Percentiles rank a stretch among this genome's conserved stretches.
Evolutionary conservation across 2,797 vertebrate genomes (phyloP).

Genomic region (Galaxias olidus): DNA sequence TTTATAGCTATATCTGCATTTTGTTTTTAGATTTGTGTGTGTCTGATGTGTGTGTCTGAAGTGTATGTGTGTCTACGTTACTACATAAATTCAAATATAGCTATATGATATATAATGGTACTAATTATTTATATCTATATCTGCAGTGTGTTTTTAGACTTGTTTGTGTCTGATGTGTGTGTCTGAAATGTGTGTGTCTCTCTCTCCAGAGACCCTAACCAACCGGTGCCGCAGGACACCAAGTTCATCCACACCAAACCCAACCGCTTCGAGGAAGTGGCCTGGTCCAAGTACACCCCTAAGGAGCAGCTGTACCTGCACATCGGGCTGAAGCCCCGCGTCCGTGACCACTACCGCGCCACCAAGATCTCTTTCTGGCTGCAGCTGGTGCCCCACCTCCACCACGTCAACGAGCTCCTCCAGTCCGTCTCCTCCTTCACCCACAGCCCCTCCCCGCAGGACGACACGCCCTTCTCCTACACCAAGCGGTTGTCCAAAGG

Average conservation of each 20-base stretch:
- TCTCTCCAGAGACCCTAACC: conserved; percentile 89
- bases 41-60: no score
- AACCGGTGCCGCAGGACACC: conserved; percentile 96
- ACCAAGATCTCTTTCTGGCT: conserved; percentile 98
- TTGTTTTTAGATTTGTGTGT: no score
- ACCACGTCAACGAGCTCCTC: conserved; percentile 94
- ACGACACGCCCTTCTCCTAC: conserved; percentile 91
- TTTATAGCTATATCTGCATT: no score
- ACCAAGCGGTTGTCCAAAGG: conserved; percentile 89
- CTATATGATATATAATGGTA: no score
- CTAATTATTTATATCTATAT: no score
- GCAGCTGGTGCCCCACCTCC: conserved; percentile 92
- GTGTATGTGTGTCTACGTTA: no score
- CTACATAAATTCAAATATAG: no score
- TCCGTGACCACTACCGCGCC: conserved; percentile 93
- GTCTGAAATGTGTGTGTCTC: not conserved
- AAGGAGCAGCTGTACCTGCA: conserved; percentile 97
- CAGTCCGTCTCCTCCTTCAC: conserved; percentile 96
- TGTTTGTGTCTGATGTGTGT: not conserved
- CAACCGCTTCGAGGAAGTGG: conserved; percentile 97
- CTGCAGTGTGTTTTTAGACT: not conserved
- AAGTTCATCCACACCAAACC: conserved; percentile 99
- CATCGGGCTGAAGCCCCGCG: conserved; percentile 92
- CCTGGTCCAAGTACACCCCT: conserved; percentile 97
- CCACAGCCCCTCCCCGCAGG: conserved; percentile 91